Percentiles rank a stretch among this genome's conserved stretches.
These are phyloP conservation scores for Drosophila ezoana DNA, from an alignment of 2,888 invertebrate genomes.

Conservation along the genomic window DNA sequence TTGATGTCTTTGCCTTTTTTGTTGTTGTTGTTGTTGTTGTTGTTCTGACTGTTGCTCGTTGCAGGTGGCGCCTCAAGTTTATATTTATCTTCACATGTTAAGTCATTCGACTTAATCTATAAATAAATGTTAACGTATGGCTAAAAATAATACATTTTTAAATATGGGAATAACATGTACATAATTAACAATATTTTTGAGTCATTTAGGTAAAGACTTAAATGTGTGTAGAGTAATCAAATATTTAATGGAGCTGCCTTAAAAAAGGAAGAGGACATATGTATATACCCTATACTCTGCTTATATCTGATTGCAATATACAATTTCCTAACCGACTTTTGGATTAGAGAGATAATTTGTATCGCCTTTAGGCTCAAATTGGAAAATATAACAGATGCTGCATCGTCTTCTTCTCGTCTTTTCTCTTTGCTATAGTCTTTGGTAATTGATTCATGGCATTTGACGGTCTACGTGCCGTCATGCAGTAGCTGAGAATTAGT, in stretches of 20 bases:
- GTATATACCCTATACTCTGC: too few species aligned
- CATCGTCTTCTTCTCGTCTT: too few species aligned
- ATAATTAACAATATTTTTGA: too few species aligned
- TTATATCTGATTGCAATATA: too few species aligned
- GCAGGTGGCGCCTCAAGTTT: slow-evolving; percentile 44
- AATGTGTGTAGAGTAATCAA: too few species aligned
- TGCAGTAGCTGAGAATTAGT: slow-evolving; percentile 65
- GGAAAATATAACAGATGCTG: too few species aligned
- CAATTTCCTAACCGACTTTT: too few species aligned
- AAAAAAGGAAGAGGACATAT: too few species aligned
- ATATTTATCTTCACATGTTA: background rate
- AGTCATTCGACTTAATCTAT: background rate
- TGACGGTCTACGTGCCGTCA: slow-evolving; percentile 62
- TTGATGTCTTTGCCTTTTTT: slow-evolving; percentile 3
- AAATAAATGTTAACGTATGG: background rate
- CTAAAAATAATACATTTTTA: background rate
- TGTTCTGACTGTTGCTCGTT: slow-evolving; percentile 1
- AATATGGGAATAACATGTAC: background rate
- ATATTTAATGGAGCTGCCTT: too few species aligned
- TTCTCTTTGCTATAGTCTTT: background rate
- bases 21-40: slow-evolving; percentile 14
- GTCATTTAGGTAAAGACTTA: too few species aligned
- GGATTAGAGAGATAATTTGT: too few species aligned
- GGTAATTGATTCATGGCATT: slow-evolving; percentile 3
- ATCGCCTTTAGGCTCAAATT: too few species aligned